Evolutionary conservation across 1,140 invertebrate genomes (phyloP), one percentile per base, ranked within the genome.

Genomic region (Anoplophora glabripennis): DNA sequence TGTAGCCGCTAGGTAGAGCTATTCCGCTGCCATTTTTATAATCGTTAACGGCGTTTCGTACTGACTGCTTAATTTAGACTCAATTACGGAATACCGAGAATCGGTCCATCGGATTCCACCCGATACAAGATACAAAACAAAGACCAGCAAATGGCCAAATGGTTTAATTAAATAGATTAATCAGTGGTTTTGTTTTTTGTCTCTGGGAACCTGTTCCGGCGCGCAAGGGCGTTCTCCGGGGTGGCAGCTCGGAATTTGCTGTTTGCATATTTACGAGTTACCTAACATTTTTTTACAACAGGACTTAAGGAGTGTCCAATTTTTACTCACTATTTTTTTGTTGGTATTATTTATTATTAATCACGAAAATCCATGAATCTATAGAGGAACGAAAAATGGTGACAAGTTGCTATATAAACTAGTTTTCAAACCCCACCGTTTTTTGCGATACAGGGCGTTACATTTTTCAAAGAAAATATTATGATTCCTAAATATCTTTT

Each of bases 111-210:
- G 47, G 28, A 49, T 49, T 21, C 47, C 47, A 14, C 14, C 47
- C 15, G 14, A 10, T 12, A 49, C n/a, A 49, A 34, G 35, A 34
- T 8, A 49, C n/a, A 49, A 34, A 49, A 49, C 47, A 49, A 49
- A 46, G 17, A 46, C 17, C 47, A 49, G 1, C 47, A 49, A 49
- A 49, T 49, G 47, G 34, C 21, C 47, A 36, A 49, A 40, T 41
- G 57, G 53, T 59, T 53, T 45, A 59, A 45, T 59, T 44, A 53
- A 59, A 59, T 46, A 41, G 57, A 53, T 38, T 53, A 53, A 59
- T 59, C 57, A 53, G 41, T 52, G 57, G 37, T 12, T 49, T 49
- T 14, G 35, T 34, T 35, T 35, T 49, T 34, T 15, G 21, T n/a
- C 15, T 28, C 17, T 49, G 33, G 11, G 38, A 40, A 12, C 14